These are phyloP conservation scores for Papilio polytes DNA, from an alignment of 1,140 invertebrate genomes.

Conservation along the genomic window DNA sequence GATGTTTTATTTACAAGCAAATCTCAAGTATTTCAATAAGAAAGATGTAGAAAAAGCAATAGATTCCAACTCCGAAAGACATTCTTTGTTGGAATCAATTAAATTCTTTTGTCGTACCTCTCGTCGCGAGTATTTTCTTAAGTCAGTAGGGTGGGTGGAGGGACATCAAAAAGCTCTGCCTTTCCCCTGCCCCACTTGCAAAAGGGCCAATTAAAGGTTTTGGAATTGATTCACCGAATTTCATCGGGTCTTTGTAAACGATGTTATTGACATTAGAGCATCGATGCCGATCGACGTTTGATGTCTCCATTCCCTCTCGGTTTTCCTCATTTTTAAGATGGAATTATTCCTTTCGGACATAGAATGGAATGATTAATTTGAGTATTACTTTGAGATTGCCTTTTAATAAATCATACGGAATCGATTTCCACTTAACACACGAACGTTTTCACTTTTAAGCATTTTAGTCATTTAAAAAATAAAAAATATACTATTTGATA, in stretches of 20 bases:
- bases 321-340: conserved; percentile 39
- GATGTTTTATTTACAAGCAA: conserved; percentile 41
- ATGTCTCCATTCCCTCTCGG: conserved; percentile 47
- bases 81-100: conserved; percentile 73
- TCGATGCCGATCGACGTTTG: conserved; percentile 57
- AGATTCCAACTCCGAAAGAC: conserved; percentile 57
- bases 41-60: conserved; percentile 52
- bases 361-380: conserved; percentile 17
- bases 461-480: not conserved
- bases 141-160: conserved; percentile 50
- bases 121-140: conserved; percentile 69
- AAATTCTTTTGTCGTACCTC: conserved; percentile 74
- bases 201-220: conserved; percentile 77
- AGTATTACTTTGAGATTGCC: conserved; percentile 27
- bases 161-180: conserved; percentile 70
- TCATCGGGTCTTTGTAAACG: conserved; percentile 64
- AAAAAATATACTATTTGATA: not conserved
- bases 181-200: conserved; percentile 50
- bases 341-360: conserved; percentile 40
- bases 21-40: conserved; percentile 56
- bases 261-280: conserved; percentile 67
- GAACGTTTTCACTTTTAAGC: not conserved
- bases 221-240: conserved; percentile 72
- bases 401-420: conserved; percentile 9
- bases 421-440: not conserved